Base-by-base conservation (phyloP, 2,113 vertebrate genomes). In the Brachyistius frenatus region DNA sequence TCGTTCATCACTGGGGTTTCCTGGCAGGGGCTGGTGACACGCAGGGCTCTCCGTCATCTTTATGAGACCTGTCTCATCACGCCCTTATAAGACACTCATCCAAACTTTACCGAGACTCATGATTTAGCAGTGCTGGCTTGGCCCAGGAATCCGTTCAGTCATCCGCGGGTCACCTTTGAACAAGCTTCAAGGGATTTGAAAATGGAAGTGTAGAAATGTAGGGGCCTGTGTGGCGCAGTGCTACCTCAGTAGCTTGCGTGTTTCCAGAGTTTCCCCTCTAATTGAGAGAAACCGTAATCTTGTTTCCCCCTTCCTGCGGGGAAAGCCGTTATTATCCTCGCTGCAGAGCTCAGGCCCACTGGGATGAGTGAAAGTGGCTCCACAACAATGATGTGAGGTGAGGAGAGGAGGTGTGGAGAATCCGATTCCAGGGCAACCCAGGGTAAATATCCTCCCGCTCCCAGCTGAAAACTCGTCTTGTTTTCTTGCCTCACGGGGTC, bases 81-180 rank as follows among this genome's bases (percentile, higher is more conserved):
- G 71, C 86, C 89, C 93, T 90, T 90, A 91, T 88, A 85, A 91
- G 90, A 91, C 91, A 72, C 89, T 90, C 91, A 88, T 92, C 91
- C 91, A 86, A 93, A 91, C 81, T 90, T 91, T 90, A 90, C 83
- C 5, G 73, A 91, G 80, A 82, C 73, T 88, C 76, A 33, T 93
- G 90, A 92, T 93, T 91, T 89, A 92, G 84, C 85, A 63, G 87
- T 74, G 77, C 55, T 47, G 35, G 52, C 78, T 74, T 70, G 81
- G 84, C 83, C 88, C 86, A 61, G 81, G 72, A 74, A 86, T 57
- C 41, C 31, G 13, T 83, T 84, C 81, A 84, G 73, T 80, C 76
- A 84, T 89, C 70, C 4, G 57, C 31, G 6, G 88, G 86, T 93
- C 91, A 92, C 91, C 91, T 93, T 79, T 89, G 83, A 79, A 82